These are phyloP conservation scores for Avahi laniger DNA, from an alignment of 2,797 vertebrate genomes.

Conservation along the genomic window DNA sequence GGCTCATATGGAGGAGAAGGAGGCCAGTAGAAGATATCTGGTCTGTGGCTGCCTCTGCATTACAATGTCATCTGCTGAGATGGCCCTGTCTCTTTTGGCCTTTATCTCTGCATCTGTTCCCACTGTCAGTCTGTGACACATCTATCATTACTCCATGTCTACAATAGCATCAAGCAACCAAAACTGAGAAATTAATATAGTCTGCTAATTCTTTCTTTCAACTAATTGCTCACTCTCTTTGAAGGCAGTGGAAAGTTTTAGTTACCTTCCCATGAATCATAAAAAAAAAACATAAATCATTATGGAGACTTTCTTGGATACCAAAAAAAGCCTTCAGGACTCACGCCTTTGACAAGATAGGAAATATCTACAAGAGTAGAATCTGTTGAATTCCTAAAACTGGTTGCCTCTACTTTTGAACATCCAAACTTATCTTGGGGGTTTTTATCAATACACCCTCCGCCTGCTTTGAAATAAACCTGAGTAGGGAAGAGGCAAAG, in stretches of 20 bases:
- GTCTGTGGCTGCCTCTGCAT: too few relatives aligned
- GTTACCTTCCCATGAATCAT: background rate
- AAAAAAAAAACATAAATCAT: background rate
- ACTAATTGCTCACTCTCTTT: background rate
- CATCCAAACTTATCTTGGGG: background rate
- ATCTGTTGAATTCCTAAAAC: background rate
- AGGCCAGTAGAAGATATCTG: background rate
- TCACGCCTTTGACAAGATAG: background rate
- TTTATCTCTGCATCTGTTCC: background rate
- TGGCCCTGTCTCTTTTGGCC: background rate
- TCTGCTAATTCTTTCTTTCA: background rate
- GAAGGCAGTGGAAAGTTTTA: background rate
- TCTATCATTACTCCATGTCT: background rate
- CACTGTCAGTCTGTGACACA: background rate
- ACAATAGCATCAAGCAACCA: background rate
- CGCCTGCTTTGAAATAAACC: background rate
- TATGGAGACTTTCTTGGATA: background rate
- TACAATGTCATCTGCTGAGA: background rate
- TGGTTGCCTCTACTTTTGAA: background rate
- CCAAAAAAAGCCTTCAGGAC: background rate
- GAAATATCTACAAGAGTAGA: background rate
- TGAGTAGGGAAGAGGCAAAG: background rate
- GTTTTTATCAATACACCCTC: background rate
- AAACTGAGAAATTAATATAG: background rate
- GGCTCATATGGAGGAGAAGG: background rate